These are phyloP conservation scores for Lipotes vexillifer DNA, from an alignment of 2,113 vertebrate species.

Conservation along the genomic window DNA sequence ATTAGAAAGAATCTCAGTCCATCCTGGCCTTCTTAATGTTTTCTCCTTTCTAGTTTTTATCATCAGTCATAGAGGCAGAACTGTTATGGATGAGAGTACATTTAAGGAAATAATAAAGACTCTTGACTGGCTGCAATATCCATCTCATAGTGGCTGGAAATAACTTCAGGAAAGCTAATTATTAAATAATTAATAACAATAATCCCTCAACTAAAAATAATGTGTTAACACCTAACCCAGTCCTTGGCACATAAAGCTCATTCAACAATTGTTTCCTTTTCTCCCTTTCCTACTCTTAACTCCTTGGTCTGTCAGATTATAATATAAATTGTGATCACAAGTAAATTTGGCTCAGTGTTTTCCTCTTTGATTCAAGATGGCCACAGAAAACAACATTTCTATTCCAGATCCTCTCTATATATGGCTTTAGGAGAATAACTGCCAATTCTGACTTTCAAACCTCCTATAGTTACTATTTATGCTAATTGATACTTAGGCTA, in stretches of 20 bases:
- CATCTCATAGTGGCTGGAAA: not conserved
- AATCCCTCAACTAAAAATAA: conserved; percentile 20
- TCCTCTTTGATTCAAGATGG: not conserved
- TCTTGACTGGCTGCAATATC: not conserved
- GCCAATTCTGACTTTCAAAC: not conserved
- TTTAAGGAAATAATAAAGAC: not conserved
- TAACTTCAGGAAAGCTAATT: conserved; percentile 6
- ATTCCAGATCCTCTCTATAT: not conserved
- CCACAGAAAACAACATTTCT: not conserved
- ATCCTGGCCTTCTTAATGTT: not conserved
- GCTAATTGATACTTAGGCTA: not conserved
- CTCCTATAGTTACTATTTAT: not conserved
- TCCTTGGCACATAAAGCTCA: not conserved
- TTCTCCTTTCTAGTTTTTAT: not conserved
- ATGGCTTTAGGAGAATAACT: not conserved
- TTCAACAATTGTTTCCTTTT: not conserved
- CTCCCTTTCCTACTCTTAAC: not conserved
- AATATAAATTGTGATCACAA: not conserved
- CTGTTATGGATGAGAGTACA: not conserved
- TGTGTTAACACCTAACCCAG: not conserved
- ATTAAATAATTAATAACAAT: conserved; percentile 42
- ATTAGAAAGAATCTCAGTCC: not conserved
- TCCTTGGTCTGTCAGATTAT: not conserved
- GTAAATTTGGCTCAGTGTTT: conserved; percentile 9
- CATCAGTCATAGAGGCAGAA: not conserved